Evolutionary conservation across 2,113 vertebrate species (phyloP).

Genomic region (Macquaria australasica): DNA sequence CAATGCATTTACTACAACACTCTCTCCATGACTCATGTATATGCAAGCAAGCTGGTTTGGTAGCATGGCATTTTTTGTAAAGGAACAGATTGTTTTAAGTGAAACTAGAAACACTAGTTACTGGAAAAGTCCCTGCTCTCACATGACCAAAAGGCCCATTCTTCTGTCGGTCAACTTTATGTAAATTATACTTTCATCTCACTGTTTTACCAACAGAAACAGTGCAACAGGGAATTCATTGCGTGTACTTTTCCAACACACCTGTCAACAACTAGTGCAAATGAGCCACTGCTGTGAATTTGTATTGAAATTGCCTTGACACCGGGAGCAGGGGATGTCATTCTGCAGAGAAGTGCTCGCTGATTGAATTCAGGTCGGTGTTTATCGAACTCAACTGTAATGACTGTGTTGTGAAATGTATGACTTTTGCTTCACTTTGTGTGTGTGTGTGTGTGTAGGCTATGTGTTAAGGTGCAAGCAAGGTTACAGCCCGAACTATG

Average conservation of each 20-base stretch:
- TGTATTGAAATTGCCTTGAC: background rate
- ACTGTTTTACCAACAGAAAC: too few relatives aligned
- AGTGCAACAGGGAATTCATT: background rate
- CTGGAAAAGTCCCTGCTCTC: background rate
- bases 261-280: background rate
- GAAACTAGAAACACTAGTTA: background rate
- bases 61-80: background rate
- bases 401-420: background rate
- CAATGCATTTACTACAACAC: background rate
- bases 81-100: background rate
- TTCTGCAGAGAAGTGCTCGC: background rate
- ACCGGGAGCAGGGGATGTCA: too few relatives aligned
- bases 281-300: background rate
- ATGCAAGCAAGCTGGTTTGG: background rate
- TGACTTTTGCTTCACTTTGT: background rate
- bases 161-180: background rate
- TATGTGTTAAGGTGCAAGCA: background rate
- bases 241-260: background rate
- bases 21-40: rapidly evolving
- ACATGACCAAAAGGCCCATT: background rate
- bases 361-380: background rate
- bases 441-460: background rate
- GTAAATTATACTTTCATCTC: background rate
- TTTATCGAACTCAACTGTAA: background rate
- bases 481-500: too few relatives aligned